Percentiles rank a stretch among this genome's conserved stretches.
Conservation (phyloP, 1,140 invertebrate species). For the Cotesia chilonis region DNA sequence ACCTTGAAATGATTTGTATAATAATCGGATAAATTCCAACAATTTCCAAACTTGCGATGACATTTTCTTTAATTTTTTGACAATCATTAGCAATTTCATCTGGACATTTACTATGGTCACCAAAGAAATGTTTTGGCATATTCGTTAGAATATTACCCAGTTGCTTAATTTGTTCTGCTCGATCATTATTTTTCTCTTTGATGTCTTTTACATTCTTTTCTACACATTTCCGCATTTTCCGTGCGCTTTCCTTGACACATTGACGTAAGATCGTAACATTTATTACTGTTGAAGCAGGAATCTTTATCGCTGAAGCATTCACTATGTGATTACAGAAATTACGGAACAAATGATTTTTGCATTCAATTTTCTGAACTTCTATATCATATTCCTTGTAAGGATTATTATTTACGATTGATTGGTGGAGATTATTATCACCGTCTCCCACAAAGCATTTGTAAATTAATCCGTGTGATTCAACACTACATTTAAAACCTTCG, state of each 20-base stretch:
- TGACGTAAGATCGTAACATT: not conserved
- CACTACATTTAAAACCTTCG: slow-evolving; percentile 51
- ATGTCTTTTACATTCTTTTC: not conserved
- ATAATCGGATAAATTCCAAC: no score
- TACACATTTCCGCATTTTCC: no score
- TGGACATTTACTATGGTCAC: slow-evolving; percentile 36
- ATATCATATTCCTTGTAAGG: slow-evolving; percentile 41
- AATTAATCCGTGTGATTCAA: slow-evolving; percentile 47
- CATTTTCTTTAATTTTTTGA: no score
- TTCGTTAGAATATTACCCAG: slow-evolving; percentile 38
- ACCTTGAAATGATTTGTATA: no score
- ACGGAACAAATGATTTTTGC: slow-evolving; percentile 30
- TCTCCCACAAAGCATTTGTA: slow-evolving; percentile 52
- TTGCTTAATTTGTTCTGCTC: slow-evolving; percentile 29
- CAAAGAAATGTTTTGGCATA: slow-evolving; percentile 41
- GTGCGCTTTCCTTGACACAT: no score
- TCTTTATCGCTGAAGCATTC: slow-evolving; percentile 29
- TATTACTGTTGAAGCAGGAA: not conserved
- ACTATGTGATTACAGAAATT: slow-evolving; percentile 40
- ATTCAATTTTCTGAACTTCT: slow-evolving; percentile 48
- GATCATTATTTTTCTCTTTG: slow-evolving; percentile 11
- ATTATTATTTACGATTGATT: slow-evolving; percentile 31
- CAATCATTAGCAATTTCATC: no score
- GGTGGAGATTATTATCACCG: slow-evolving; percentile 51
- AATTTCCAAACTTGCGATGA: no score